Conservation (phyloP, 2,888 invertebrate genomes). For the Dusona sp. region DNA sequence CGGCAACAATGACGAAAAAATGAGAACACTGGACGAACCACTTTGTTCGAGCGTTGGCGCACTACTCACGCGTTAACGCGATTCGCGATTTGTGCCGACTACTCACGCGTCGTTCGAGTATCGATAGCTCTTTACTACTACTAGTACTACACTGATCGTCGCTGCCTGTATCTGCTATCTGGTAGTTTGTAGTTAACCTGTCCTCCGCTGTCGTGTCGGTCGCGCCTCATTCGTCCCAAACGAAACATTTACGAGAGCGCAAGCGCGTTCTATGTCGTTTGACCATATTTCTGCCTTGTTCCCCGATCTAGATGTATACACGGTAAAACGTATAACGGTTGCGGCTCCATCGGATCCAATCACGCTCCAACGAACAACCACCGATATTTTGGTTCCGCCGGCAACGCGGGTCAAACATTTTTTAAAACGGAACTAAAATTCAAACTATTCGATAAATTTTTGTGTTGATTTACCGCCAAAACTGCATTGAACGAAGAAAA, state of each 20-base stretch:
- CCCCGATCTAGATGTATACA: too few relatives aligned
- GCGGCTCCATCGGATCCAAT: neutral
- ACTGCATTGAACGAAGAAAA: too few relatives aligned
- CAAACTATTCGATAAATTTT: too few relatives aligned
- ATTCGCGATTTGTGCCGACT: constrained; percentile 27
- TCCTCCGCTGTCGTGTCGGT: neutral
- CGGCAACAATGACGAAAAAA: neutral
- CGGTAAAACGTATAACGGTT: neutral
- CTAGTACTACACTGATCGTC: constrained; percentile 52
- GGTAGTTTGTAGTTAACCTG: neutral
- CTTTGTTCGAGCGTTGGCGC: constrained; percentile 57
- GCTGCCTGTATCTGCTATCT: constrained; percentile 24
- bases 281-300: constrained; percentile 37
- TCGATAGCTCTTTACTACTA: constrained; percentile 61
- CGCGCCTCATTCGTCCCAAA: constrained; percentile 8
- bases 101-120: constrained; percentile 58
- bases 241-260: neutral
- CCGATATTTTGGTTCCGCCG: too few relatives aligned
- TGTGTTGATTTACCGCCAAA: too few relatives aligned
- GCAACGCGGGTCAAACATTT: too few relatives aligned
- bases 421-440: too few relatives aligned
- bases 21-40: constrained; percentile 35
- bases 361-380: neutral
- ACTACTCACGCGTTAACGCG: constrained; percentile 55
- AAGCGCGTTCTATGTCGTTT: constrained; percentile 36